A percentile compares a stretch with the other conserved stretches of the same genome.
phyloP scores from a whole-genome alignment of 2,113 vertebrate genomes.

The Perccottus glenii region DNA sequence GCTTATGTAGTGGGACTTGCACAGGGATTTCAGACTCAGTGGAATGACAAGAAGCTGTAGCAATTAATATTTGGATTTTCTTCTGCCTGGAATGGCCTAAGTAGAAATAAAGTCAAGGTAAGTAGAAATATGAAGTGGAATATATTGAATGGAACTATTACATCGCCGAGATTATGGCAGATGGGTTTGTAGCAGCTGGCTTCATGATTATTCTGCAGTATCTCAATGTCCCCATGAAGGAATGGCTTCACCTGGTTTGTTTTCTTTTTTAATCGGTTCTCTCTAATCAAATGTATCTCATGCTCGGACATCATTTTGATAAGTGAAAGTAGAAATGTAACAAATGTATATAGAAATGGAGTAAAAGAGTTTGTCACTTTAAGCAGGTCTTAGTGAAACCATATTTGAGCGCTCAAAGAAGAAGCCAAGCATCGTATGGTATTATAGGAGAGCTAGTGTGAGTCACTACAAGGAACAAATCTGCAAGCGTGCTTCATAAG shows the following conservation, averaged over 20 bases:
- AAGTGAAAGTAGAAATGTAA: too few species aligned
- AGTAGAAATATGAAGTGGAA: not conserved
- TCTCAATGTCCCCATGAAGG: not conserved
- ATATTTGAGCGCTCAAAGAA: too few species aligned
- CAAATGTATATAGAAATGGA: too few species aligned
- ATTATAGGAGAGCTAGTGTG: too few species aligned
- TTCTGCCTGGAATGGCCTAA: not conserved
- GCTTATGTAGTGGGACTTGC: slow-evolving; percentile 36
- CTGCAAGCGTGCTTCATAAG: too few species aligned
- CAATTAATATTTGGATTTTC: not conserved
- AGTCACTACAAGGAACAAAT: too few species aligned
- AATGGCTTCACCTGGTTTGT: not conserved
- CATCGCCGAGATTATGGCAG: not conserved
- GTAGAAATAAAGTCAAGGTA: not conserved
- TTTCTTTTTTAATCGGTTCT: not conserved
- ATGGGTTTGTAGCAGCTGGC: not conserved
- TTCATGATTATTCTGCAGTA: not conserved
- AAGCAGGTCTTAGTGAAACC: too few species aligned
- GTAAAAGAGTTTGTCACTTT: too few species aligned
- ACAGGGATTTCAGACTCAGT: slow-evolving; percentile 25
- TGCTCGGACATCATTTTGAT: too few species aligned
- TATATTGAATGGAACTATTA: too few species aligned
- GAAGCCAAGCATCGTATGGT: too few species aligned
- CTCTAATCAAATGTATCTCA: too few species aligned
- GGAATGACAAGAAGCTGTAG: not conserved